Evolutionary conservation across 2,888 invertebrate species (phyloP), one percentile per base, ranked within the genome.

Genomic region (Agriopis aurantiaria): DNA sequence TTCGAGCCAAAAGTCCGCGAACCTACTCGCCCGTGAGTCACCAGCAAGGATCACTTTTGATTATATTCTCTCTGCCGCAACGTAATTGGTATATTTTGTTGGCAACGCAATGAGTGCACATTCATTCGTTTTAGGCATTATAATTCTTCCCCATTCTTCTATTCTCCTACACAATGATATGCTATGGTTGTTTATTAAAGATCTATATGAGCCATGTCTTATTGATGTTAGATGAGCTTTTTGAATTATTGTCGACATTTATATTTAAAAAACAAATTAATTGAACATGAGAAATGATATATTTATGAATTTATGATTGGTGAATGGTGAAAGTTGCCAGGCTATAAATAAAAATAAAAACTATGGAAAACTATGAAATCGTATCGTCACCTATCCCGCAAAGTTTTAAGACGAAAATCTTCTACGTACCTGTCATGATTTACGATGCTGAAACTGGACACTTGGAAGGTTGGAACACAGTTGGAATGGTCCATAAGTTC

Each of bases 41-140:
- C 43, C n/a, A 40, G 65, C 57, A 71, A 82, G 86, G 88, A 92
- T 92, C 93, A 91, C 89, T 93, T 91, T 89, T 93, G 92, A 92
- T 92, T 91, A 93, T 90, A 91, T 91, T 89, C 83, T 79, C 86
- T 83, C 87, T 87, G 86, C 90, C 90, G 88, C 91, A 88, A 91
- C 88, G 86, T 93, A 93, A 93, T 93, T 93, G 92, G 93, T 87
- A 92, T 92, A 92, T 92, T 91, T 88, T 89, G 90, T 90, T 84
- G 87, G 63, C 45, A 80, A 82, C 84, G 89, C 92, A 93, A 93
- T 92, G 82, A 89, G 80, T 89, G 91, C 91, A 91, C 84, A 88
- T 91, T 91, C 91, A 89, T 90, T 89, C 91, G 89, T 88, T 91
- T 91, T 91, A 89, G 86, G 55, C 58, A 70, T 70, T 70, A 69